Percentiles rank a stretch among this genome's conserved stretches.
phyloP scores from a whole-genome alignment of 2,113 vertebrate genomes.

The Calyptomena viridis region DNA sequence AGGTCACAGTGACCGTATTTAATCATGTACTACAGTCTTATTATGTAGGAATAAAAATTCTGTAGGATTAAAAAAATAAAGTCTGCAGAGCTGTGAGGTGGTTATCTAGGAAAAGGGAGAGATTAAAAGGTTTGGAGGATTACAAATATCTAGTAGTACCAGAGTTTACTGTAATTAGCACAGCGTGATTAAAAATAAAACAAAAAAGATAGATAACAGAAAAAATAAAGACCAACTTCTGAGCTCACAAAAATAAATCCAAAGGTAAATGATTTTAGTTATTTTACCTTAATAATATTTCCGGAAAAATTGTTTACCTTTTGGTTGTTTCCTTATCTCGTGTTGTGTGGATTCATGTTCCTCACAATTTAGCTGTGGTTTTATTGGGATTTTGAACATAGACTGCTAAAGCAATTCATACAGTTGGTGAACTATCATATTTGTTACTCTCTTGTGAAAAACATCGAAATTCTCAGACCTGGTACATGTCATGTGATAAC shows the following conservation, averaged over 20 bases:
- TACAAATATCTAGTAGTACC: constrained; percentile 54
- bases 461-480: background rate
- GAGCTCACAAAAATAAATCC: constrained; percentile 13
- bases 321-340: background rate
- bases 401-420: background rate
- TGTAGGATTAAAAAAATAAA: constrained; percentile 54
- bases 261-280: background rate
- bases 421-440: background rate
- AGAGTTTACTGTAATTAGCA: constrained; percentile 46
- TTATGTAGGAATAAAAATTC: background rate
- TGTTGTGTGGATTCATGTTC: background rate
- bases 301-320: background rate
- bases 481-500: background rate
- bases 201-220: background rate
- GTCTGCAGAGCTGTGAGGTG: constrained; percentile 9
- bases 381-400: background rate
- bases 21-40: background rate
- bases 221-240: background rate
- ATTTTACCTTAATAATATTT: background rate
- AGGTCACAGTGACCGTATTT: background rate
- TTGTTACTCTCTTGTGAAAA: background rate
- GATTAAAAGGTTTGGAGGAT: constrained; percentile 49
- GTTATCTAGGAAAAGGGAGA: constrained; percentile 18
- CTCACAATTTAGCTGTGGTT: background rate
- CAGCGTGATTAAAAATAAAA: constrained; percentile 2